These are phyloP conservation scores for Pantelozetes paolii DNA, from an alignment of 2,888 invertebrate genomes.

Conservation along the genomic window DNA sequence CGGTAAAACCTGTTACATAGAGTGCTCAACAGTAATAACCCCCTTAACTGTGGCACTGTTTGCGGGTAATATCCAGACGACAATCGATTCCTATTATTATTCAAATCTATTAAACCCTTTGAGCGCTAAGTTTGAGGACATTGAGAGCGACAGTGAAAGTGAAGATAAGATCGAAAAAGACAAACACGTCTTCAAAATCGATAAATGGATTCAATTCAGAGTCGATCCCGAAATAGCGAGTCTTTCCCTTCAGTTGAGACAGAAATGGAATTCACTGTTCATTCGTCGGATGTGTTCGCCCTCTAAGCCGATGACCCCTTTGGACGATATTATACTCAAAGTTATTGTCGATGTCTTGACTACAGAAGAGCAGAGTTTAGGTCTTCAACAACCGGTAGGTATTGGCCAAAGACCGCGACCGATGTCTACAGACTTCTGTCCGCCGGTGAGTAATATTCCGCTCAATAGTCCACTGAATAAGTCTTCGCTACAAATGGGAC, in stretches of 20 bases:
- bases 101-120: neutral
- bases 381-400: conserved; percentile 66
- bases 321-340: conserved; percentile 66
- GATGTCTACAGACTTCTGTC: conserved; percentile 57
- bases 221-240: conserved; percentile 65
- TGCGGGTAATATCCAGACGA: conserved; percentile 58
- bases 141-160: conserved; percentile 58
- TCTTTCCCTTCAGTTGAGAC: conserved; percentile 64
- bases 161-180: conserved; percentile 56
- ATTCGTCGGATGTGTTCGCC: conserved; percentile 57
- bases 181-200: conserved; percentile 61
- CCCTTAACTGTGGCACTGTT: conserved; percentile 74
- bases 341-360: conserved; percentile 65
- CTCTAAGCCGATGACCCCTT: conserved; percentile 55
- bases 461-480: conserved; percentile 29
- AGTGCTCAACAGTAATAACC: conserved; percentile 74
- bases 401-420: conserved; percentile 72
- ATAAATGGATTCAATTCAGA: conserved; percentile 70
- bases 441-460: conserved; percentile 41
- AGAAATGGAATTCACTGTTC: conserved; percentile 68
- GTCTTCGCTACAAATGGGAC: neutral
- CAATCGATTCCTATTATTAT: conserved; percentile 3
- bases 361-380: conserved; percentile 66
- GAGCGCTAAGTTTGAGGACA: conserved; percentile 19
- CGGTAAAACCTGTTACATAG: conserved; percentile 64